Evolutionary conservation across 2,888 invertebrate genomes (phyloP), one percentile per base, ranked within the genome.

Genomic region (Eupelmus urozonus): DNA sequence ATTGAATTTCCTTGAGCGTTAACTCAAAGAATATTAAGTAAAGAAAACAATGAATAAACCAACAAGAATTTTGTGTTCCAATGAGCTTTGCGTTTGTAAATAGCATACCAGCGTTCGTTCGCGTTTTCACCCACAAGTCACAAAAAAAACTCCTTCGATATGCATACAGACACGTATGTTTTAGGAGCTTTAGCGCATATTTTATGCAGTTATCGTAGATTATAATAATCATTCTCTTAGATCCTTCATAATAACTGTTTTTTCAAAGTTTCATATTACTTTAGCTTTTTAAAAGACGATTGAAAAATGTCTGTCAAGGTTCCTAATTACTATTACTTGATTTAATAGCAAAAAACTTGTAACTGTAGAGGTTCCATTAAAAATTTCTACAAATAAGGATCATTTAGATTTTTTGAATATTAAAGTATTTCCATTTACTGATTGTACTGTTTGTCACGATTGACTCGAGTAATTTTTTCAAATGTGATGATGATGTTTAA

Each of bases 41-140:
- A 49, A 13, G 42, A 40, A 63, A 74, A 27, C 4, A 45, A 45
- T 18, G 40, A 42, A 65, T 29, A 51, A 71, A 67, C 20, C 42
- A 51, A 51, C 5, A 60, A 62, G n/a, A 49, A 70, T 55, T 72
- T 81, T 79, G 71, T 69, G 76, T 81, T 80, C 77, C 77, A 69
- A 70, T 73, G 67, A 78, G 80, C 74, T 81, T 81, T 80, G 79
- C 79, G 76, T 82, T 85, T 87, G 87, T 87, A 87, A 86, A 87
- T 87, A 87, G 85, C 84, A 84, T 83, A 85, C 49, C 65, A 84
- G 83, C 81, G 77, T 75, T 82, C 79, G 67, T 80, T 82, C 77
- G 78, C 81, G 74, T 71, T 77, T 80, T 78, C 62, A 77, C 27
- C 55, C 60, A 69, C 25, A 49, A 78, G 34, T 71, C 59, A 69